phyloP scores from a whole-genome alignment of 92 coral and sea anemone genomes.

The Umimayanthus chanpuru region DNA sequence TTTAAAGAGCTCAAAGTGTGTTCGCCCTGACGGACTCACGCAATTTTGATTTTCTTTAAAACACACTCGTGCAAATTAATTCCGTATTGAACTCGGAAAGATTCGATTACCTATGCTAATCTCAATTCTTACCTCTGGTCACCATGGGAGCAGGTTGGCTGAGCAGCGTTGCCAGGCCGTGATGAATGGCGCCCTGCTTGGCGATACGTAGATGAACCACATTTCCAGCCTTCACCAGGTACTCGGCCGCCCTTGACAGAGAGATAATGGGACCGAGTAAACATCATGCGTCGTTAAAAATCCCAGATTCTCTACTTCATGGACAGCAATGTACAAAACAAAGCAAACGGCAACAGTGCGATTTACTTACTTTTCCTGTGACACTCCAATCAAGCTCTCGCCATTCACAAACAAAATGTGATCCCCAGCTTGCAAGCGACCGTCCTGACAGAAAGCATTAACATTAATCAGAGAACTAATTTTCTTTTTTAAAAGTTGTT shows the following conservation, averaged over 20 bases:
- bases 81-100: too few species aligned
- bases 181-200: conserved; percentile 87
- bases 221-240: conserved; percentile 83
- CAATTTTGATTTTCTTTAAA: too few species aligned
- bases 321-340: not conserved
- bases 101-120: too few species aligned
- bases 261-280: not conserved
- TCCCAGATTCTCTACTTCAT: not conserved
- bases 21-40: too few species aligned
- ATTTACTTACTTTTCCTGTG: conserved; percentile 86
- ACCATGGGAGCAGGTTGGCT: conserved; percentile 72
- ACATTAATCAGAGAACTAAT: not conserved
- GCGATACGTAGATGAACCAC: conserved; percentile 71
- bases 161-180: conserved; percentile 88
- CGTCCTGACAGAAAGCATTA: conserved; percentile 65
- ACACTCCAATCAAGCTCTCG: conserved; percentile 88
- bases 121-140: conserved; percentile 64
- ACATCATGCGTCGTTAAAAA: not conserved
- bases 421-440: conserved; percentile 94
- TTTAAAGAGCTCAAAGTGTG: too few species aligned
- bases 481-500: not conserved
- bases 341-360: too few species aligned
- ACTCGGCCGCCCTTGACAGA: conserved; percentile 84
- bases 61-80: too few species aligned
- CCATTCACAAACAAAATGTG: conserved; percentile 91